Conservation (phyloP, 2,888 invertebrate species). For the Nomada fabriciana region DNA sequence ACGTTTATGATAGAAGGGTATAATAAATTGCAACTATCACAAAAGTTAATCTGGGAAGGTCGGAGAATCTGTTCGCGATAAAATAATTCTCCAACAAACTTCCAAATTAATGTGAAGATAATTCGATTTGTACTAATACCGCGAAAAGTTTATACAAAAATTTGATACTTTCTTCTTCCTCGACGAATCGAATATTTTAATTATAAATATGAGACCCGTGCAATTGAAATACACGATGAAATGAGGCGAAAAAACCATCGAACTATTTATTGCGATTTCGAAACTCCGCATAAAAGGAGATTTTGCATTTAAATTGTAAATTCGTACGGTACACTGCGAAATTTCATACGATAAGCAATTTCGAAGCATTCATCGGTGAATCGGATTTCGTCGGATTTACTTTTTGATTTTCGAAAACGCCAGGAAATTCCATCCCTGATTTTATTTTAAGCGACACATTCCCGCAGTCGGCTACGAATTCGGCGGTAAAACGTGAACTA, state of each 20-base stretch:
- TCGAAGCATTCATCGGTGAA: background rate
- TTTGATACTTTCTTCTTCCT: background rate
- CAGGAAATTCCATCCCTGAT: background rate
- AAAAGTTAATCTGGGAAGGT: constrained; percentile 11
- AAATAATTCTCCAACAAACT: background rate
- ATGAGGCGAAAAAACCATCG: background rate
- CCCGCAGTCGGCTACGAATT: background rate
- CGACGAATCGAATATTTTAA: background rate
- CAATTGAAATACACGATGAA: background rate
- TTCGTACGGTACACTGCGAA: background rate
- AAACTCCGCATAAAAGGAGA: background rate
- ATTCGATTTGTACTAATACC: constrained; percentile 6
- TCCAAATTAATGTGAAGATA: background rate
- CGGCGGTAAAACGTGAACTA: background rate
- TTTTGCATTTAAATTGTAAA: constrained; percentile 5
- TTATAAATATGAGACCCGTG: background rate
- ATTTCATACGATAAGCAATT: constrained; percentile 16
- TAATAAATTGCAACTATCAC: constrained; percentile 10
- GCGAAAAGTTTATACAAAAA: background rate
- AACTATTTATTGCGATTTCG: background rate
- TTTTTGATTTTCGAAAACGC: constrained; percentile 5
- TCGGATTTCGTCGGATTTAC: constrained; percentile 8
- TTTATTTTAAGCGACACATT: background rate
- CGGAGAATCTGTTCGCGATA: background rate
- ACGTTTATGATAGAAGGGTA: background rate